Evolutionary conservation across 2,113 vertebrate species (phyloP).

Genomic region (Sarotherodon lohbergeri): DNA sequence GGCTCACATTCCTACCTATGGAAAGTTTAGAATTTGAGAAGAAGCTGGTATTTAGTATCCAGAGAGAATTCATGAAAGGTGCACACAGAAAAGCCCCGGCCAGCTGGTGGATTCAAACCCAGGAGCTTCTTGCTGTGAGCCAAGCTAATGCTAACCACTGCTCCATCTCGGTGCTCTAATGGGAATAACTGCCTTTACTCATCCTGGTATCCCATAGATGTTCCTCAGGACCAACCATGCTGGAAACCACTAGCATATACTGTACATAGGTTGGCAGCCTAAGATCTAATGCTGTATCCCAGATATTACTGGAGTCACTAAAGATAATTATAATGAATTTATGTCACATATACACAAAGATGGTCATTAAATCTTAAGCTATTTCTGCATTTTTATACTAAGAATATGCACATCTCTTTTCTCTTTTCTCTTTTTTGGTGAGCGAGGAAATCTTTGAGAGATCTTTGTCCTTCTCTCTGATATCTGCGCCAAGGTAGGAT

Average conservation of each 20-base stretch:
- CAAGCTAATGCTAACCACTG: not conserved
- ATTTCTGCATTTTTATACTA: not conserved
- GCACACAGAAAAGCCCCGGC: not conserved
- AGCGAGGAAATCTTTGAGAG: not conserved
- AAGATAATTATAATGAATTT: not conserved
- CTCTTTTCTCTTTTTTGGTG: too few relatives aligned
- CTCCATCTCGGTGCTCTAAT: rapidly evolving
- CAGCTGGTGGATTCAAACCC: not conserved
- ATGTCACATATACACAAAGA: not conserved
- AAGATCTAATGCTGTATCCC: not conserved
- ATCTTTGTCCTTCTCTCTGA: not conserved
- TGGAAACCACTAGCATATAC: not conserved
- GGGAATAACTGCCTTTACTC: not conserved
- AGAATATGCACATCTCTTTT: too few relatives aligned
- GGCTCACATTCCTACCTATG: not conserved
- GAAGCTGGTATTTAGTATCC: not conserved
- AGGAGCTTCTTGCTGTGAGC: not conserved
- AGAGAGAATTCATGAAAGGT: not conserved
- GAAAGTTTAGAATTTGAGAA: not conserved
- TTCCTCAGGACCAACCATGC: not conserved
- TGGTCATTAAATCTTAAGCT: not conserved
- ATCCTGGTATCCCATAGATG: not conserved
- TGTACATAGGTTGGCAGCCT: not conserved
- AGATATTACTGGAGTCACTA: not conserved
- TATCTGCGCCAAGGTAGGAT: conserved; percentile 1